These are phyloP conservation scores for Macrotis lagotis DNA, from an alignment of 2,113 vertebrate species.

Conservation along the genomic window DNA sequence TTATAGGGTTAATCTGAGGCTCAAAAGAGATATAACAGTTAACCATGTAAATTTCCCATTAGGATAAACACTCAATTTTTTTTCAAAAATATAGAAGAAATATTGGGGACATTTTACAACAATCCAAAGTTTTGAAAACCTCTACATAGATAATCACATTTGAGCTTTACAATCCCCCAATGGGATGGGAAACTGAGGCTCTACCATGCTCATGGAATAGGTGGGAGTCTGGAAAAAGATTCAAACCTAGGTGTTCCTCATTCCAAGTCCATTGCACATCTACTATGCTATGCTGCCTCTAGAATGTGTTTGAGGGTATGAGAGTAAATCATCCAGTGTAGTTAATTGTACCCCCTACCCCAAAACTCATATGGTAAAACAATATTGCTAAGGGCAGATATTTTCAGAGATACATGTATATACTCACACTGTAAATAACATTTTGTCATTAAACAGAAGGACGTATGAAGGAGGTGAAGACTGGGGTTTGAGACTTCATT, in stretches of 20 bases:
- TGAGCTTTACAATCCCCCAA: background rate
- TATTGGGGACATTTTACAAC: background rate
- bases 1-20: background rate
- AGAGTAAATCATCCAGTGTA: background rate
- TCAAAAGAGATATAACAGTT: background rate
- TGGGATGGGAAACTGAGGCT: background rate
- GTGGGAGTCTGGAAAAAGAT: background rate
- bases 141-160: background rate
- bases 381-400: background rate
- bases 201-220: background rate
- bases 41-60: background rate
- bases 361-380: background rate
- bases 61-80: background rate
- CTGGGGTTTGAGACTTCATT: background rate
- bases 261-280: background rate
- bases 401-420: background rate
- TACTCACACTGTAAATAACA: background rate
- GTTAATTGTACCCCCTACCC: background rate
- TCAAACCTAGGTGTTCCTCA: background rate
- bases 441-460: background rate
- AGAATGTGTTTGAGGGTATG: background rate
- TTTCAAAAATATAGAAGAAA: background rate
- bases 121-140: background rate
- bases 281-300: background rate
- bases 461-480: background rate